Conservation (phyloP, 2,113 vertebrate species). For the Vombatus ursinus region DNA sequence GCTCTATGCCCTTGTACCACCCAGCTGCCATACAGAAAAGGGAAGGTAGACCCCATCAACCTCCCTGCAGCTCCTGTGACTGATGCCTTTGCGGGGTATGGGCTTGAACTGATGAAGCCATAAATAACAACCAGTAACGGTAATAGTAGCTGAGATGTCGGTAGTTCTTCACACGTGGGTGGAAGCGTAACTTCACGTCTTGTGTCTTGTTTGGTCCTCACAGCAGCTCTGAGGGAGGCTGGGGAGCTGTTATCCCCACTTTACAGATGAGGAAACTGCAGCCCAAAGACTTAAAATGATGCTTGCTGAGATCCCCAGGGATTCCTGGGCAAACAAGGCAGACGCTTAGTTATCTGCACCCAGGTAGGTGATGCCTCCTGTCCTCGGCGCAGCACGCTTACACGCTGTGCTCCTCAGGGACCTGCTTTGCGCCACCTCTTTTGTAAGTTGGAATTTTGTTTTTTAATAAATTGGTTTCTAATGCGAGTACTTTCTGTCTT, state of each 20-base stretch:
- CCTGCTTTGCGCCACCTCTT: conserved; percentile 53
- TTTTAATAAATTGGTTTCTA: conserved; percentile 83
- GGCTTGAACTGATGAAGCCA: neutral
- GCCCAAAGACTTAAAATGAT: neutral
- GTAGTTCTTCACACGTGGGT: neutral
- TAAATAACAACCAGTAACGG: neutral
- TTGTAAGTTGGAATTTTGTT: conserved; percentile 77
- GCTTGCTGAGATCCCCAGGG: conserved; percentile 9
- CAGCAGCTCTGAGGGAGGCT: neutral
- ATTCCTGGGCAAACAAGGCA: conserved; percentile 21
- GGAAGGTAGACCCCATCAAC: neutral
- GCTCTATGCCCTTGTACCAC: neutral
- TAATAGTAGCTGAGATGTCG: neutral
- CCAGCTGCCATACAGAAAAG: neutral
- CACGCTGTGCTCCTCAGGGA: conserved; percentile 3
- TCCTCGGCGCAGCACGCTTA: conserved; percentile 51
- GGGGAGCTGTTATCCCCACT: neutral
- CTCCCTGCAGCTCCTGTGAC: neutral
- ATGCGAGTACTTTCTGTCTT: conserved; percentile 80
- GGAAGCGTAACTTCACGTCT: neutral
- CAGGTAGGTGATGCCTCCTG: conserved; percentile 79
- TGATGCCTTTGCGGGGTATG: too few relatives aligned
- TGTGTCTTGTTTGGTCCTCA: neutral
- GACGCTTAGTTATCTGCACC: neutral
- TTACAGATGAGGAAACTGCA: neutral